Evolutionary conservation across 2,888 invertebrate genomes (phyloP).

Genomic region (Capitulum mitella): DNA sequence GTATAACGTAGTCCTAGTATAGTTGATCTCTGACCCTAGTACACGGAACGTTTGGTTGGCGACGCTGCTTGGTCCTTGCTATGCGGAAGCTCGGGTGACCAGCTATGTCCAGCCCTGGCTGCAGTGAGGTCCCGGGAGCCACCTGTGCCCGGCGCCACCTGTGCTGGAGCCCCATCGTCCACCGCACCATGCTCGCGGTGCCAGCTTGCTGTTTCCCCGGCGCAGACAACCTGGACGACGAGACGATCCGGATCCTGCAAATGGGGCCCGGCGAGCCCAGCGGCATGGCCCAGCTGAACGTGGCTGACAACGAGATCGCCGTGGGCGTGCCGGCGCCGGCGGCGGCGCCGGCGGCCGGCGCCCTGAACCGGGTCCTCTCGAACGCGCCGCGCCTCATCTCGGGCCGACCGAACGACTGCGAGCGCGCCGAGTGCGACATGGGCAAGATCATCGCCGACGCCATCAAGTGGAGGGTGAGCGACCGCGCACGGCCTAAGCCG

Average conservation of each 20-base stretch:
- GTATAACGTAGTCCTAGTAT: too few species aligned
- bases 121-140: too few species aligned
- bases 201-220: too few species aligned
- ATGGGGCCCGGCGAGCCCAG: background rate
- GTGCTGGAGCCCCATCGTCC: too few species aligned
- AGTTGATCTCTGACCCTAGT: too few species aligned
- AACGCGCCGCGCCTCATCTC: background rate
- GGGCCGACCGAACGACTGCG: background rate
- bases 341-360: background rate
- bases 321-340: background rate
- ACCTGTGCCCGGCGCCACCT: too few species aligned
- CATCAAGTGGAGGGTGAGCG: constrained; percentile 16
- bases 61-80: too few species aligned
- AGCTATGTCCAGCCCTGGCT: too few species aligned
- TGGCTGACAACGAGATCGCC: background rate
- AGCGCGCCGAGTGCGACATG: background rate
- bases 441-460: constrained; percentile 6
- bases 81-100: too few species aligned
- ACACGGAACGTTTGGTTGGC: too few species aligned
- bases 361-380: background rate
- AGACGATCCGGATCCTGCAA: background rate
- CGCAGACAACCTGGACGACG: background rate
- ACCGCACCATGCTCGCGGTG: too few species aligned
- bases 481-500: background rate
- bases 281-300: background rate